Base-by-base conservation (phyloP, 2,888 invertebrate species). In the Ophion obscuratus region DNA sequence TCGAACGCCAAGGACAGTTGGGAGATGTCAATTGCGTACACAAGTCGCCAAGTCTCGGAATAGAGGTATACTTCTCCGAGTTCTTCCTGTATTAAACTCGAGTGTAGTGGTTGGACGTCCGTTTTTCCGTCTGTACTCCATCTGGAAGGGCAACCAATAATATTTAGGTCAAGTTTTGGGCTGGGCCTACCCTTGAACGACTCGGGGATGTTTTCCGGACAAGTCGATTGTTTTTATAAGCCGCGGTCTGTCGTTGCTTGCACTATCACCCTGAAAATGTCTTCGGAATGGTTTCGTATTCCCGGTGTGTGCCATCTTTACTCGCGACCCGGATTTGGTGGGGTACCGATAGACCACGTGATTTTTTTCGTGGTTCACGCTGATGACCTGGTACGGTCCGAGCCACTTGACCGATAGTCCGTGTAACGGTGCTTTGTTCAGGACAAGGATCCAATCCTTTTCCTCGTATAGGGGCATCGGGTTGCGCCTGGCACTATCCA, bases 281-380 rank as follows among this genome's bases (percentile, higher is more conserved):
- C 10, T 20, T 17, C 53, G 76, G 53, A 66, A 76, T 1, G 53
- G 76, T 36, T 76, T 66, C n/a, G 76, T 57, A 53, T 76, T 76
- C 20, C 66, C 76, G 7, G 64, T 47, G n/a, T 76, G 64, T 10
- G 76, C 76, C 53, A 76, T 36, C 11, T 31, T 47, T 31, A 53
- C 53, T 36, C 76, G 64, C 11, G 10, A 10, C 53, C 76, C 76
- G 31, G n/a, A 0, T 17, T 76, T 76, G 9, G 66, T 76, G 24
- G 76, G 66, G 31, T 53, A 76, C 1, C 20, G 76, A 17, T 66
- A 76, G 62, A 66, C 66, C 20, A 66, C 66, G 9, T 76, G 17
- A 20, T 64, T 76, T 57, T 53, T 76, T 14, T 76, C 76, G 36
- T 76, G 31, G 66, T 66, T 66, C n/a, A 66, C 64, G 64, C 76